phyloP scores from a whole-genome alignment of 2,113 vertebrate genomes.

The Platichthys flesus region DNA sequence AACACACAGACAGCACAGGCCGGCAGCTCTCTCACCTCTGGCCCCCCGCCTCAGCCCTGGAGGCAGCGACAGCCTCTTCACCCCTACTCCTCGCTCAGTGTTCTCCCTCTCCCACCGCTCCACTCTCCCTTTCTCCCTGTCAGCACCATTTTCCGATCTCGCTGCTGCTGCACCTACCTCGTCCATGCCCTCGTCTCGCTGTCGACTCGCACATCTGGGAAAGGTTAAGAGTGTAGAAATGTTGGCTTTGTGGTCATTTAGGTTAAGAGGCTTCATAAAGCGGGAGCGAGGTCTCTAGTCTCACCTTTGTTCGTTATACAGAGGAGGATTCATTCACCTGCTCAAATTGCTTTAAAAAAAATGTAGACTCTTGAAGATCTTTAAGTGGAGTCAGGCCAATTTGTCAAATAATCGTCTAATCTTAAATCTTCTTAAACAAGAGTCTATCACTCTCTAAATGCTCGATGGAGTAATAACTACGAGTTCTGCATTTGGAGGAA shows the following conservation, averaged over 20 bases:
- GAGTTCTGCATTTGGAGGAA: slow-evolving; percentile 1
- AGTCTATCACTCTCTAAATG: slow-evolving; percentile 21
- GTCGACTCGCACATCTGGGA: slow-evolving; percentile 66
- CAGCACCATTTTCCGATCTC: slow-evolving; percentile 37
- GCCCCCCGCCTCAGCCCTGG: slow-evolving; percentile 41
- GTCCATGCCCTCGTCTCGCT: slow-evolving; percentile 52
- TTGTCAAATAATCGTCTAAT: slow-evolving; percentile 15
- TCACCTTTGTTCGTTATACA: not conserved
- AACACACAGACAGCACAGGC: slow-evolving; percentile 68
- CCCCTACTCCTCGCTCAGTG: slow-evolving; percentile 21
- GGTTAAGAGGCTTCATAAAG: slow-evolving; percentile 35
- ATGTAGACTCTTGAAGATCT: not conserved
- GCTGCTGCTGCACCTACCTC: slow-evolving; percentile 52
- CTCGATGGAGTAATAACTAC: not conserved
- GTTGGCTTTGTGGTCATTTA: slow-evolving; percentile 37
- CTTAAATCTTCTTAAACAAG: slow-evolving; percentile 28
- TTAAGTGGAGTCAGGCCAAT: not conserved
- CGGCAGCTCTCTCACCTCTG: slow-evolving; percentile 48
- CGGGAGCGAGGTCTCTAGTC: slow-evolving; percentile 10
- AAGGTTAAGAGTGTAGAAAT: slow-evolving; percentile 43
- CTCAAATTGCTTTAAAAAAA: not conserved
- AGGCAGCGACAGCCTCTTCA: slow-evolving; percentile 49
- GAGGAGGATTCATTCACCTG: slow-evolving; percentile 3
- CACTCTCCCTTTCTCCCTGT: slow-evolving; percentile 20
- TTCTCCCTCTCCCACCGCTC: slow-evolving; percentile 47